phyloP scores from a whole-genome alignment of 1,140 invertebrate species.

The Drosophila sturtevanti region DNA sequence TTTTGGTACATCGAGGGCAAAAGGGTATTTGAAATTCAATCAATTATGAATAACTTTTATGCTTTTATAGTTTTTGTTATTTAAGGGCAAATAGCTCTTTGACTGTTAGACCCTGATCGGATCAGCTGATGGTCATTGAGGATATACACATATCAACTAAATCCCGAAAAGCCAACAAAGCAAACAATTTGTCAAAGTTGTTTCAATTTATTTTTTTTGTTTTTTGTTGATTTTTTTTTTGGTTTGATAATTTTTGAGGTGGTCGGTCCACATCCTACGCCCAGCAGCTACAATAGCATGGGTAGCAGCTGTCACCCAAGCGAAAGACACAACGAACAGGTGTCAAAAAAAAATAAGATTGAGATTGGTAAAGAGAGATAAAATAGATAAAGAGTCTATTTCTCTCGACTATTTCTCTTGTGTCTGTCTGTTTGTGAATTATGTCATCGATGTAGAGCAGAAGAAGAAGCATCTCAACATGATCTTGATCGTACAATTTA shows the following conservation, averaged over 20 bases:
- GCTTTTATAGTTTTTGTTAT: not conserved
- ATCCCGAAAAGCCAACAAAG: not conserved
- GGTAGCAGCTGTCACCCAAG: conserved; percentile 35
- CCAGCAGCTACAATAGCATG: not conserved
- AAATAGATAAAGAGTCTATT: not conserved
- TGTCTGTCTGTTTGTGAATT: conserved; percentile 33
- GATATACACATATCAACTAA: not conserved
- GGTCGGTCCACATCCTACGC: conserved; percentile 20
- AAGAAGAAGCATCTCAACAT: conserved; percentile 45
- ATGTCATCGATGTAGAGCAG: conserved; percentile 52
- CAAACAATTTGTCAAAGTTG: conserved; percentile 56
- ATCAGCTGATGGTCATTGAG: conserved; percentile 7
- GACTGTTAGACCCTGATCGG: conserved; percentile 11
- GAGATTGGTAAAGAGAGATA: conserved; percentile 17
- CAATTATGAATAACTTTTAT: too few species aligned
- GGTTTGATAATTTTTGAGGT: not conserved
- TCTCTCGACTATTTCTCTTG: not conserved
- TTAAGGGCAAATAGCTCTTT: conserved; percentile 8
- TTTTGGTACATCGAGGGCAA: too few species aligned
- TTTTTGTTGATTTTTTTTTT: not conserved
- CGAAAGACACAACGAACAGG: conserved; percentile 52
- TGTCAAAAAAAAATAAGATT: conserved; percentile 35
- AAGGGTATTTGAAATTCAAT: not conserved
- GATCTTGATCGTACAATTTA: conserved; percentile 78
- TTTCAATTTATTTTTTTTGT: not conserved